phyloP scores from a whole-genome alignment of 2,113 vertebrate genomes.

The Sula dactylatra region DNA sequence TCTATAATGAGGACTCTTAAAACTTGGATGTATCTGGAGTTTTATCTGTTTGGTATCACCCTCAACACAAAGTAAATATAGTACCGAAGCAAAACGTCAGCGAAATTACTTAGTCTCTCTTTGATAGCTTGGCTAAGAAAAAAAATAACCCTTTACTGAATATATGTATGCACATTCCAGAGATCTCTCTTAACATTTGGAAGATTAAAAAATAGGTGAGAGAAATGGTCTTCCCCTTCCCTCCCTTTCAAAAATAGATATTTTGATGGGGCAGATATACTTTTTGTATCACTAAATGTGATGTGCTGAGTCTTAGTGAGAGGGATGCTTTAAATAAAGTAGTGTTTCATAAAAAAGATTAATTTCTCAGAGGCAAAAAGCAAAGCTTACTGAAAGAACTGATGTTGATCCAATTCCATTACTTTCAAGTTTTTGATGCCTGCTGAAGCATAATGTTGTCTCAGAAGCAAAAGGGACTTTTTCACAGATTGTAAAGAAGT shows the following conservation, averaged over 20 bases:
- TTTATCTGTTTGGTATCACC: neutral
- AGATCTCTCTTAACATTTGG: neutral
- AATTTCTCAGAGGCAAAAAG: slow-evolving; percentile 20
- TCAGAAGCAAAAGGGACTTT: slow-evolving; percentile 6
- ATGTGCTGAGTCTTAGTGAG: neutral
- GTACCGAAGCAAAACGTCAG: neutral
- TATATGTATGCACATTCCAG: neutral
- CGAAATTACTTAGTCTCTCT: neutral
- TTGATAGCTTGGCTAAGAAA: neutral
- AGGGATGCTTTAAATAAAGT: slow-evolving; percentile 12
- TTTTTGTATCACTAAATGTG: neutral
- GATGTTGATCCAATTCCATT: slow-evolving; percentile 34
- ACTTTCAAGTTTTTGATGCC: slow-evolving; percentile 9
- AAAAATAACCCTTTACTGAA: neutral
- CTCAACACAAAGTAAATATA: neutral
- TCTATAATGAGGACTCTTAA: neutral
- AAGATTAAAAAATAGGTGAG: neutral
- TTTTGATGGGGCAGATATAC: neutral
- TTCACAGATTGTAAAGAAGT: neutral
- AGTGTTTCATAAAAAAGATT: slow-evolving; percentile 13
- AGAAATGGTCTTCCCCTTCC: neutral
- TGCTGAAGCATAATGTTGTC: neutral
- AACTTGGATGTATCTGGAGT: neutral
- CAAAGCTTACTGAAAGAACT: neutral
- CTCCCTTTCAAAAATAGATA: neutral